Evolutionary conservation across 2,888 invertebrate genomes (phyloP).

Genomic region (Zeuzera pyrina): DNA sequence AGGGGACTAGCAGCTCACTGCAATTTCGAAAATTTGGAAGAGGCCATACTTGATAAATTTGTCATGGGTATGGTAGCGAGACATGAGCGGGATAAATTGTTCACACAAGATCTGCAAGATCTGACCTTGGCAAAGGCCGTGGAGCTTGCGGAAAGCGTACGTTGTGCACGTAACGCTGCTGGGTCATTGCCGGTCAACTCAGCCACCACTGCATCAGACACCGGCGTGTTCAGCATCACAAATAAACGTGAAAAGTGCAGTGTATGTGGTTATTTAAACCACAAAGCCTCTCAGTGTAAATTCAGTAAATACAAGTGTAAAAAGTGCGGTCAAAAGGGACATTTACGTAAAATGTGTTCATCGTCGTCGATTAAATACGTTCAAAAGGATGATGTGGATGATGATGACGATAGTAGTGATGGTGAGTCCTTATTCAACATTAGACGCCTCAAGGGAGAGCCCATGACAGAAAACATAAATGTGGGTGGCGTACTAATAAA

Average conservation of each 20-base stretch:
- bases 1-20: conserved; percentile 12
- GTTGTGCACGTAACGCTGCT: conserved; percentile 17
- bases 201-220: not conserved
- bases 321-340: conserved; percentile 12
- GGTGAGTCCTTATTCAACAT: conserved; percentile 16
- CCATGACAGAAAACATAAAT: conserved; percentile 11
- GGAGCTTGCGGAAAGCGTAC: conserved; percentile 18
- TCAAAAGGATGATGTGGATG: conserved; percentile 9
- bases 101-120: conserved; percentile 13
- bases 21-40: conserved; percentile 16
- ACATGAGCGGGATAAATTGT: conserved; percentile 19
- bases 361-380: no score
- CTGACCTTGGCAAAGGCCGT: conserved; percentile 19
- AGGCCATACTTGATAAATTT: conserved; percentile 17
- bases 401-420: conserved; percentile 12
- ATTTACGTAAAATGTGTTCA: conserved; percentile 12
- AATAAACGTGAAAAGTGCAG: no score
- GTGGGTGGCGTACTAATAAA: conserved; percentile 9
- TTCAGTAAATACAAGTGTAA: conserved; percentile 15
- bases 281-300: conserved; percentile 20
- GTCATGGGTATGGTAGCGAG: conserved; percentile 15
- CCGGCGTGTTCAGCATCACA: conserved; percentile 10
- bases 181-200: conserved; percentile 9
- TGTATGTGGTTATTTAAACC: no score
- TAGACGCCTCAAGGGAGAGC: conserved; percentile 7